Percentiles rank a stretch among this genome's conserved stretches.
Conservation (phyloP, 2,113 vertebrate genomes). For the Piprites chloris region DNA sequence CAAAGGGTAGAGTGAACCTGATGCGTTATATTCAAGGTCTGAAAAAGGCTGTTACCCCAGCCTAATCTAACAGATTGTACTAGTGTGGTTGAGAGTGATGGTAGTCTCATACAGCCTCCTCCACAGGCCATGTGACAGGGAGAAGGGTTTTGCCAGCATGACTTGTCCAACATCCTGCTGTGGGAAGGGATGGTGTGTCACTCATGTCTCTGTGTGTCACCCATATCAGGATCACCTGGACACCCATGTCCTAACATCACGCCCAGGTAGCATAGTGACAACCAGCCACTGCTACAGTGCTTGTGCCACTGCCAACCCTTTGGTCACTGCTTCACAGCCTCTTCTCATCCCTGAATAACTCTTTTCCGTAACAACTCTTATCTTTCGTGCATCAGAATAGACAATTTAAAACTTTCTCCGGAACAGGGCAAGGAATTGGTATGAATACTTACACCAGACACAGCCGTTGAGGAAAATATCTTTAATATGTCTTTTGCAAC, state of each 20-base stretch:
- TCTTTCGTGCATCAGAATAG: not conserved
- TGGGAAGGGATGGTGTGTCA: not conserved
- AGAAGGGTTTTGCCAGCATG: not conserved
- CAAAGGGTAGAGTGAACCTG: not conserved
- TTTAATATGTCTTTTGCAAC: not conserved
- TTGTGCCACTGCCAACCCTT: not conserved
- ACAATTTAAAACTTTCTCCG: not conserved
- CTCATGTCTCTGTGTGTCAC: rapidly evolving
- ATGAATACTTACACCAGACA: not conserved
- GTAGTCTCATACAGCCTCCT: not conserved
- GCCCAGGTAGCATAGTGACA: not conserved
- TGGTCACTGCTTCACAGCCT: not conserved
- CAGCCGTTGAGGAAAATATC: not conserved
- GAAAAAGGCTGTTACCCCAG: not conserved
- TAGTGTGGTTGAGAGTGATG: rapidly evolving
- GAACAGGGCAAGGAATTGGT: not conserved
- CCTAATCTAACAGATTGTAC: not conserved
- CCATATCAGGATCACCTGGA: not conserved
- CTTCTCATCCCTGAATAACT: not conserved
- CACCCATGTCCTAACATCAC: not conserved
- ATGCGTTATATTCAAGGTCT: not conserved
- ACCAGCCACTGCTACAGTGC: not conserved
- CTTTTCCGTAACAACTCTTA: not conserved
- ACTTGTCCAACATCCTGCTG: not conserved
- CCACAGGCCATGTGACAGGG: not conserved